Evolutionary conservation across 2,113 vertebrate genomes (phyloP).

Genomic region (Macquaria ambigua): DNA sequence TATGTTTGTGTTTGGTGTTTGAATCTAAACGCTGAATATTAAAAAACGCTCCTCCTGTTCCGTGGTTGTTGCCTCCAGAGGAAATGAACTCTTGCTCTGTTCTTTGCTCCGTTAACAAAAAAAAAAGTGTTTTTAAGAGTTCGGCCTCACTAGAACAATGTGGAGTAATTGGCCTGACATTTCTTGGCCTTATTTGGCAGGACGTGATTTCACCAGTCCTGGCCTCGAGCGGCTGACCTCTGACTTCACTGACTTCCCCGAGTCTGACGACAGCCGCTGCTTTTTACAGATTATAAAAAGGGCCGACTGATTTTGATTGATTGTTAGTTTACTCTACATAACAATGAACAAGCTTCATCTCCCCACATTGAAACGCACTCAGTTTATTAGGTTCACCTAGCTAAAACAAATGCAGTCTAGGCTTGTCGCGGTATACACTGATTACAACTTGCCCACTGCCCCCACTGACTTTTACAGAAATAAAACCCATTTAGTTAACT

Average conservation of each 20-base stretch:
- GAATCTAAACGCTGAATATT: neutral
- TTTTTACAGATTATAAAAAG: no score
- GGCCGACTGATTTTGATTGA: no score
- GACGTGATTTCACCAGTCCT: conserved; percentile 54
- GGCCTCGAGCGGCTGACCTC: conserved; percentile 28
- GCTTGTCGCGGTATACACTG: no score
- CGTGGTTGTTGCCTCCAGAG: conserved; percentile 14
- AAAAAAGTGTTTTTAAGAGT: conserved; percentile 36
- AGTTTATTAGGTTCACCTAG: no score
- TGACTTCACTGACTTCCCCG: neutral
- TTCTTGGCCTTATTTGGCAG: conserved; percentile 57
- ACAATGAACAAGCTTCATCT: no score
- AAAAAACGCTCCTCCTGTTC: conserved; percentile 6
- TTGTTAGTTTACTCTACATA: no score
- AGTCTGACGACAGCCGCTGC: neutral
- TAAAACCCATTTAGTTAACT: no score
- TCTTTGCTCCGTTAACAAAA: conserved; percentile 35
- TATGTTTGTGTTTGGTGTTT: neutral
- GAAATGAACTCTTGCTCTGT: conserved; percentile 42
- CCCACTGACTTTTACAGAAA: no score
- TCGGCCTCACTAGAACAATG: conserved; percentile 43
- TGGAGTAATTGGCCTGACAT: conserved; percentile 41
- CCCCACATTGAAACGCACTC: no score
- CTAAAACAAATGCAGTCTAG: no score
- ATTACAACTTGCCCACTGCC: no score